These are phyloP conservation scores for Bergia puertoricense DNA, from an alignment of 92 coral and sea anemone species.

Conservation along the genomic window DNA sequence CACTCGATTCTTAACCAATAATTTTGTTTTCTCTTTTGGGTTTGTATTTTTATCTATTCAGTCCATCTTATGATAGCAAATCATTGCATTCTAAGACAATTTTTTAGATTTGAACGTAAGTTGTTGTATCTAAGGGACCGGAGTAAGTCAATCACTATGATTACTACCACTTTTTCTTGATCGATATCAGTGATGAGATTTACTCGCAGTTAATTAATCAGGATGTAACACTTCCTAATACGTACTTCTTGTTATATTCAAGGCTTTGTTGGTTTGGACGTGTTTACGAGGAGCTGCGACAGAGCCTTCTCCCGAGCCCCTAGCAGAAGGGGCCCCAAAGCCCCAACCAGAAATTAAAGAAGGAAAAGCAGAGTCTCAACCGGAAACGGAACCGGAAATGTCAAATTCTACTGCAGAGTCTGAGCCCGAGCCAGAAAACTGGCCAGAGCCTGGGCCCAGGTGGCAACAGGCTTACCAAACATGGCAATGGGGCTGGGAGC, in stretches of 20 bases:
- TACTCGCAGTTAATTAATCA: too few relatives aligned
- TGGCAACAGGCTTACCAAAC: conserved; percentile 82
- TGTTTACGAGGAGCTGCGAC: conserved; percentile 24
- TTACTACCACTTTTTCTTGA: too few relatives aligned
- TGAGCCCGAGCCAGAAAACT: conserved; percentile 74
- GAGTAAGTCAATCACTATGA: too few relatives aligned
- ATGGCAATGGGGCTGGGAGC: conserved; percentile 89
- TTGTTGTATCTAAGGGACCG: too few relatives aligned
- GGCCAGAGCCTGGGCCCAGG: conserved; percentile 98
- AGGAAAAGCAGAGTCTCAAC: conserved; percentile 3
- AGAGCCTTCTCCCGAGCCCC: conserved; percentile 42
- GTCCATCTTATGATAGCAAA: too few relatives aligned
- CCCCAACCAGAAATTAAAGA: conserved; percentile 35
- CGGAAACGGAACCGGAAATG: conserved; percentile 34
- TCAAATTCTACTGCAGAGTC: conserved; percentile 42
- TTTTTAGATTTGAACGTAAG: too few relatives aligned
- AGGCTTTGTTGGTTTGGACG: background rate
- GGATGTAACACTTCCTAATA: too few relatives aligned
- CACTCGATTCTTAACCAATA: too few relatives aligned
- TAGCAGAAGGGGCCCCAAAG: conserved; percentile 42
- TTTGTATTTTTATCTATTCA: too few relatives aligned
- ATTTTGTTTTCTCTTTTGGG: too few relatives aligned
- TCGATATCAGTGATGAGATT: too few relatives aligned
- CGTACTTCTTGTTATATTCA: background rate
- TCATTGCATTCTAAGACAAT: too few relatives aligned